A percentile compares a stretch with the other conserved stretches of the same genome.
phyloP scores from a whole-genome alignment of 2,888 invertebrate genomes.

The Cataglyphis altisquamis region DNA sequence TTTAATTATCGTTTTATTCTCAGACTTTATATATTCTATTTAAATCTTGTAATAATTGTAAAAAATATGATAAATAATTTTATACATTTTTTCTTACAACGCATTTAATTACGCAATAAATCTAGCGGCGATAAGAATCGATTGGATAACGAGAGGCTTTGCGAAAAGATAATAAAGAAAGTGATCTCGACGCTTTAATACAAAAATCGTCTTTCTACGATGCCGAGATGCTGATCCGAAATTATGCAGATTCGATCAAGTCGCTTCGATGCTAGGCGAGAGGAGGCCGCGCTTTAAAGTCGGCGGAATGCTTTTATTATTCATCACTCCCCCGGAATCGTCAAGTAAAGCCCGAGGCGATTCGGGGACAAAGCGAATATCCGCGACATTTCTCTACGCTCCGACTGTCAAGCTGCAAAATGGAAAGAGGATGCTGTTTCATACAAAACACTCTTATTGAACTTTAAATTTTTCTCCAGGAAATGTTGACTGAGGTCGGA shows the following conservation, averaged over 20 bases:
- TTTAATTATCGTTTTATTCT: not conserved
- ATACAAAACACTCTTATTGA: slow-evolving; percentile 62
- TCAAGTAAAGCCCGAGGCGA: slow-evolving; percentile 61
- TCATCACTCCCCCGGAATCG: slow-evolving; percentile 68
- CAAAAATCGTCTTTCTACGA: slow-evolving; percentile 57
- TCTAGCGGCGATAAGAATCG: slow-evolving; percentile 1
- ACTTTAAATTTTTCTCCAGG: slow-evolving; percentile 34
- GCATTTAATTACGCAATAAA: slow-evolving; percentile 29
- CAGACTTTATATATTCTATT: not conserved
- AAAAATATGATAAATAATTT: not conserved
- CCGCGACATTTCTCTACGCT: slow-evolving; percentile 73
- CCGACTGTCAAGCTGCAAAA: slow-evolving; percentile 59
- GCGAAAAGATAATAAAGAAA: slow-evolving; percentile 24
- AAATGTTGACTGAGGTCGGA: not conserved
- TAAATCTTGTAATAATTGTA: not conserved
- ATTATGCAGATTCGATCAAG: slow-evolving; percentile 74
- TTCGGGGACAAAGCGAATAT: slow-evolving; percentile 73
- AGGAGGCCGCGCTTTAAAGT: slow-evolving; percentile 66
- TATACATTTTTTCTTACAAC: not conserved
- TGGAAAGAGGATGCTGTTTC: slow-evolving; percentile 55
- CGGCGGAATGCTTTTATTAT: slow-evolving; percentile 75
- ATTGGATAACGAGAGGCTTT: slow-evolving; percentile 36
- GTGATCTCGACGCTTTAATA: slow-evolving; percentile 42
- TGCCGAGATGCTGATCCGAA: slow-evolving; percentile 69
- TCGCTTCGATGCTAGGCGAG: slow-evolving; percentile 46